Evolutionary conservation across 2,113 vertebrate species (phyloP).

Genomic region (Hippopotamus amphibius): DNA sequence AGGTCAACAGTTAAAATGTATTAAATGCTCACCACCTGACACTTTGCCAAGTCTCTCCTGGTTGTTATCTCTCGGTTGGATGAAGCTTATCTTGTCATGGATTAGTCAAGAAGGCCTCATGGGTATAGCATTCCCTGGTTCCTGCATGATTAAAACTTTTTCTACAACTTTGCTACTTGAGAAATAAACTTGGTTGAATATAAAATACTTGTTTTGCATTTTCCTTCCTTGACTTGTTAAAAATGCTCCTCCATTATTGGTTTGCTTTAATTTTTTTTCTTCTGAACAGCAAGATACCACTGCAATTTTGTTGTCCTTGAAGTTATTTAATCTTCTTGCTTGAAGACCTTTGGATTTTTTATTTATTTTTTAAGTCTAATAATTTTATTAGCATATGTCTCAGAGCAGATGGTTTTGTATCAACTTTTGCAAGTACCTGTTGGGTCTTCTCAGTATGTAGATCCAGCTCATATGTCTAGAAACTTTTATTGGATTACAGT

Average conservation of each 20-base stretch:
- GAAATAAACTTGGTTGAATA: neutral
- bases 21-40: neutral
- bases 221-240: neutral
- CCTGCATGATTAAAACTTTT: neutral
- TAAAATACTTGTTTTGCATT: neutral
- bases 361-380: neutral
- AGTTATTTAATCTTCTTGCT: neutral
- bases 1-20: neutral
- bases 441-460: neutral
- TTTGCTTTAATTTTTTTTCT: neutral
- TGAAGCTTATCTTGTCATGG: neutral
- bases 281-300: neutral
- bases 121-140: neutral
- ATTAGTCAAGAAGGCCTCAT: neutral
- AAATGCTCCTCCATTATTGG: neutral
- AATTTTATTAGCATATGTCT: neutral
- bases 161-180: neutral
- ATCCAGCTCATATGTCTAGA: neutral
- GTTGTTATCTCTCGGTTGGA: neutral
- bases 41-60: neutral
- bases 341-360: neutral
- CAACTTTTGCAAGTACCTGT: neutral
- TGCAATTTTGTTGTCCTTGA: neutral
- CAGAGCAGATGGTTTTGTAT: neutral
- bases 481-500: neutral